Percentiles rank a stretch among this genome's conserved stretches.
Conservation (phyloP, 2,113 vertebrate genomes). For the Pollimyrus isidori region DNA sequence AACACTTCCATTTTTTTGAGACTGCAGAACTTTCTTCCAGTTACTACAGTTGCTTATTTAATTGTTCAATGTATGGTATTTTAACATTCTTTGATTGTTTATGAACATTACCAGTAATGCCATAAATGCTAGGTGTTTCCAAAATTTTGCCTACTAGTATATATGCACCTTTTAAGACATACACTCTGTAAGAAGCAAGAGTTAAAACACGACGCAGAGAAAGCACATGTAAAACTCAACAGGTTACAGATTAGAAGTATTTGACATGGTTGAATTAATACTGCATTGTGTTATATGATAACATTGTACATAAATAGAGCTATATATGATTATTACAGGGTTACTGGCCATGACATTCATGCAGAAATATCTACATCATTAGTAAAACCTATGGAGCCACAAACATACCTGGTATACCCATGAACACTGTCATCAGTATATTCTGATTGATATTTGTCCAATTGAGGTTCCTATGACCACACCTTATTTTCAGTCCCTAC, state of each 20-base stretch:
- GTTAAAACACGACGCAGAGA: background rate
- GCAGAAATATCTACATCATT: background rate
- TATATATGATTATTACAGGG: background rate
- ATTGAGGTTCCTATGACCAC: background rate
- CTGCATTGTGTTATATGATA: background rate
- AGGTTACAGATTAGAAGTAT: background rate
- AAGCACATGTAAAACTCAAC: background rate
- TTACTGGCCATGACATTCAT: background rate
- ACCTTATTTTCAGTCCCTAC: background rate
- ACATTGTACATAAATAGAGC: background rate
- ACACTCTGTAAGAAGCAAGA: background rate
- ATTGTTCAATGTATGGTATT: background rate
- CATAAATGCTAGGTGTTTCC: background rate
- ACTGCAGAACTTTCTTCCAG: background rate
- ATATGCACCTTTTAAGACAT: background rate
- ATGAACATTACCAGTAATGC: background rate
- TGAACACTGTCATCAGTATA: background rate
- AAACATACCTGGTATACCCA: background rate
- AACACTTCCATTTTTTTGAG: background rate
- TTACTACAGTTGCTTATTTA: background rate
- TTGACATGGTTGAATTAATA: background rate
- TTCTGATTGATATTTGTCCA: constrained; percentile 16
- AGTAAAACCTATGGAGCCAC: background rate
- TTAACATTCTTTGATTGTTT: background rate
- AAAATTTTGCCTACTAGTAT: background rate